Conservation (phyloP, 2,888 invertebrate species). For the Phymatocera aterrima region DNA sequence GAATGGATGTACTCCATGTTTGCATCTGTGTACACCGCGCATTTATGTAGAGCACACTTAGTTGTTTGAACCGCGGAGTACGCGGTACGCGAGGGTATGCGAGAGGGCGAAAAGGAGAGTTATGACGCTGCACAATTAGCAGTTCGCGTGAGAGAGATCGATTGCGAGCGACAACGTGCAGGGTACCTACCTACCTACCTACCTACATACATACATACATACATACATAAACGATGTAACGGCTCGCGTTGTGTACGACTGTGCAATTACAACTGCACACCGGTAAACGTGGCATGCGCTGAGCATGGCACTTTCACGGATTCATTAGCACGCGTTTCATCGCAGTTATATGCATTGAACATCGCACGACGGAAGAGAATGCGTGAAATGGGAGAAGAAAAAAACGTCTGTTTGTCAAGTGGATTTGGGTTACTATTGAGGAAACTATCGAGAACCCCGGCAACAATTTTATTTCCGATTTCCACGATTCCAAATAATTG, state of each 20-base stretch:
- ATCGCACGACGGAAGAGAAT: neutral
- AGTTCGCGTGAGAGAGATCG: conserved; percentile 75
- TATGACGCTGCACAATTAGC: conserved; percentile 75
- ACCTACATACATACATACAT: conserved; percentile 46
- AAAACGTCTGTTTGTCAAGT: neutral
- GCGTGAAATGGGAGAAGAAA: neutral
- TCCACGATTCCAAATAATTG: too few relatives aligned
- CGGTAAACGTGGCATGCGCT: neutral
- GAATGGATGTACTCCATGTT: too few relatives aligned
- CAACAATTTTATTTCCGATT: too few relatives aligned
- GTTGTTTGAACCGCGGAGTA: too few relatives aligned
- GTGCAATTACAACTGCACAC: conserved; percentile 41
- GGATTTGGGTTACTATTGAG: too few relatives aligned
- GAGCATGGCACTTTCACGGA: neutral
- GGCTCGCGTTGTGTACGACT: conserved; percentile 38
- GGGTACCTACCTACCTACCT: conserved; percentile 62
- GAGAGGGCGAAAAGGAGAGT: conserved; percentile 61
- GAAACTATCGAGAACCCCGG: too few relatives aligned
- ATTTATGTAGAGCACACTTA: too few relatives aligned
- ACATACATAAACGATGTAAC: conserved; percentile 51
- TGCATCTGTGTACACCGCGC: too few relatives aligned
- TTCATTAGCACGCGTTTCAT: conserved; percentile 14
- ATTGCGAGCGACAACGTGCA: conserved; percentile 72
- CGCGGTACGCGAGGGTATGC: conserved; percentile 25
- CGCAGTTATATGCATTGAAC: neutral